Conservation (phyloP, 1,140 invertebrate genomes). For the Cataglyphis hispanica region DNA sequence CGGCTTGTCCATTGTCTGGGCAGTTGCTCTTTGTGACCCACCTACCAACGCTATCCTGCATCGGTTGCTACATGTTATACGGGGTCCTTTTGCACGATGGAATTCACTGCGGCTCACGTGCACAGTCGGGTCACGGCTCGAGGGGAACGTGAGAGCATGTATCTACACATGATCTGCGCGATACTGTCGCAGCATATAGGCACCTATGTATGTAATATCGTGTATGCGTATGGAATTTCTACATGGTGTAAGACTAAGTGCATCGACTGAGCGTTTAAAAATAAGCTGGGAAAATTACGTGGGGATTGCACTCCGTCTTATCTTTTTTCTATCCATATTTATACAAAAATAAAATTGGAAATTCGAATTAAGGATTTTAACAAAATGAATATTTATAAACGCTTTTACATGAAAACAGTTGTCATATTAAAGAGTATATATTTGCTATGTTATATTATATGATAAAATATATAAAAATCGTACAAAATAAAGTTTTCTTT, state of each 20-base stretch:
- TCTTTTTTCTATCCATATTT: background rate
- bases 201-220: constrained; percentile 47
- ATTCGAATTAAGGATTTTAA: too few species aligned
- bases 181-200: constrained; percentile 42
- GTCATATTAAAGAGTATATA: background rate
- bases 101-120: constrained; percentile 45
- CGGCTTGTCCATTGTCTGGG: constrained; percentile 44
- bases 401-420: background rate
- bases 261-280: constrained; percentile 43
- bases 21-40: constrained; percentile 54
- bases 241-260: constrained; percentile 1
- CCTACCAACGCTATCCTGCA: constrained; percentile 34
- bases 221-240: constrained; percentile 51
- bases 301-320: background rate
- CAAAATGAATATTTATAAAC: too few species aligned
- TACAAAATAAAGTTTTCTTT: too few species aligned
- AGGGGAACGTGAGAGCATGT: constrained; percentile 54
- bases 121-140: constrained; percentile 55
- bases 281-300: constrained; percentile 9
- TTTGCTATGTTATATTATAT: too few species aligned
- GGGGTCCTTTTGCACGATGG: constrained; percentile 48
- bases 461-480: too few species aligned
- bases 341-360: background rate
- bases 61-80: background rate
- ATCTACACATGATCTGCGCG: constrained; percentile 52